Evolutionary conservation across 2,113 vertebrate species (phyloP).

Genomic region (Microcebus griseorufus): DNA sequence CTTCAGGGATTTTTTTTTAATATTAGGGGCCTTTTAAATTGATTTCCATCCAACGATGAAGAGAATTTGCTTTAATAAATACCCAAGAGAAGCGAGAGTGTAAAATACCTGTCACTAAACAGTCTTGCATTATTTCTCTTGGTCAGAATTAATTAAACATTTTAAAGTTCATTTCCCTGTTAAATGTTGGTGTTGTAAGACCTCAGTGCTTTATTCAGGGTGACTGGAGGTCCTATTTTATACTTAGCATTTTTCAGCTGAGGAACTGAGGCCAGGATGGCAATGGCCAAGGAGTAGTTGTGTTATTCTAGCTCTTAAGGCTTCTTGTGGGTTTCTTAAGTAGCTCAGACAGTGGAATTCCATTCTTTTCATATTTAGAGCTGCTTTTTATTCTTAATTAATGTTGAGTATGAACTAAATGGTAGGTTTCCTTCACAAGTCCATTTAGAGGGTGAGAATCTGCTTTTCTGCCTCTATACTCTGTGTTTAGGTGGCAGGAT

Average conservation of each 20-base stretch:
- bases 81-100: not conserved
- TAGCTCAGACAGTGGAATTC: not conserved
- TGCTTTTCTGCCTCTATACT: not conserved
- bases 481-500: not conserved
- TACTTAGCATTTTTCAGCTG: not conserved
- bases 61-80: slow-evolving; percentile 49
- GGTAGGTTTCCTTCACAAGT: not conserved
- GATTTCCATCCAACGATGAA: not conserved
- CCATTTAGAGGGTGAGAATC: not conserved
- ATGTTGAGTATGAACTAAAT: not conserved
- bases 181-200: not conserved
- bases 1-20: not conserved
- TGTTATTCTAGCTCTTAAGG: not conserved
- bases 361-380: not conserved
- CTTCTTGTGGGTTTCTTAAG: not conserved
- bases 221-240: not conserved
- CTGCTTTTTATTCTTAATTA: not conserved
- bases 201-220: not conserved
- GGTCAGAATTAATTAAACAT: not conserved
- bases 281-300: not conserved
- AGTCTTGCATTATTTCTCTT: slow-evolving; percentile 11
- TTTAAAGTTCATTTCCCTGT: not conserved
- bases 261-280: not conserved
- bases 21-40: not conserved
- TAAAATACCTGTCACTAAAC: slow-evolving; percentile 44